Evolutionary conservation across 2,113 vertebrate species (phyloP), one percentile per base, ranked within the genome.

Genomic region (Myiozetetes cayanensis): DNA sequence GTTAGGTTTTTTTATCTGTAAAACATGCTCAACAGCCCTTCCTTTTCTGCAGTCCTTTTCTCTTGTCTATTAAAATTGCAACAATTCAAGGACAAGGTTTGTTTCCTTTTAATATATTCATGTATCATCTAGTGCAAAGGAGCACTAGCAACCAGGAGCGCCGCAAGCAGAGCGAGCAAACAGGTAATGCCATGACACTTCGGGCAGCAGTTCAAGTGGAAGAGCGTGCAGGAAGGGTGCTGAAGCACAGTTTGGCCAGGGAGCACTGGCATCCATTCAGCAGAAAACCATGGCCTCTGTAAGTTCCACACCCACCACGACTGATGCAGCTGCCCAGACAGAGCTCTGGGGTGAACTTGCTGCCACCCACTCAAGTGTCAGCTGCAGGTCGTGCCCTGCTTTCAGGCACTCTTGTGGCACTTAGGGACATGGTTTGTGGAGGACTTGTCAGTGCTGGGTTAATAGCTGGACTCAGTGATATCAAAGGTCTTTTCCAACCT

Each of bases 141-240:
- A 77, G 20, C 0, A 0, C 35, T 14, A 33, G 31, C 1, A 4
- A 44, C 23, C 41, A 70, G 68, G 27, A 62, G 3, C 7, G 4
- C 18, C 12, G 21, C 10, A 37, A 44, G 12, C 27, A 50, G 55
- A 53, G 35, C 1, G 4, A 24, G 47, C 35, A 49, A 49, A 49
- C 15, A 49, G 46, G n/a, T 61, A n/a, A 35, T 13, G 39, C 12
- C 18, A 13, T 15, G 24, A 43, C 25, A 35, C 9, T 31, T 15
- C 47, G 68, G n/a, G 47, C 12, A 39, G 50, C 31, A n/a, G 30
- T 8, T 80, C 8, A 4, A 5, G 30, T 8, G 47, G 35, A 44
- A 18, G 19, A 49, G 8, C 31, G 28, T 9, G 27, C 50, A 52
- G 70, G 33, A 52, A 46, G 33, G 24, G 7, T 31, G 39, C 77